phyloP scores from a whole-genome alignment of 1,140 invertebrate species.

The Arion vulgaris region DNA sequence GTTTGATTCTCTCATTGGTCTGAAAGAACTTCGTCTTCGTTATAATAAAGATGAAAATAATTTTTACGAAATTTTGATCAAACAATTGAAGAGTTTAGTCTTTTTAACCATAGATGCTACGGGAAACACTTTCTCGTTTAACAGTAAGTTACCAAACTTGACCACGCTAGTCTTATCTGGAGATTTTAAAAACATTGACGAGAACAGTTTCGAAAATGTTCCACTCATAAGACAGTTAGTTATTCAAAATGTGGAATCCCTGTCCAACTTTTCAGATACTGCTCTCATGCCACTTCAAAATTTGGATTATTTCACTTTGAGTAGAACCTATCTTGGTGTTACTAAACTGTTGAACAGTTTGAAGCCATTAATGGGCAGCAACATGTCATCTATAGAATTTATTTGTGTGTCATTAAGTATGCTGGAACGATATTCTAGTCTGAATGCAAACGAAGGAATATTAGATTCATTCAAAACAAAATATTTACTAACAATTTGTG shows the following conservation, averaged over 20 bases:
- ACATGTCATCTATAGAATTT: neutral
- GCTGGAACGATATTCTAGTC: neutral
- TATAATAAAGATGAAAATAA: neutral
- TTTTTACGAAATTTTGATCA: neutral
- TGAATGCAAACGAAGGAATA: neutral
- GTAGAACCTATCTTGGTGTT: neutral
- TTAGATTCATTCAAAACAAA: neutral
- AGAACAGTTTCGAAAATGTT: neutral
- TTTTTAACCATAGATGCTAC: neutral
- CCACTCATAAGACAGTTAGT: neutral
- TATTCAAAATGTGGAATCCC: neutral
- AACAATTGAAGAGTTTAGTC: neutral
- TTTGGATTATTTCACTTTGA: neutral
- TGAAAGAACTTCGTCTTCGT: neutral
- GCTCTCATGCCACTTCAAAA: neutral
- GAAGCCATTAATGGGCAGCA: neutral
- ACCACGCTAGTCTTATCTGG: neutral
- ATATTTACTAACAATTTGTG: slow-evolving; percentile 3
- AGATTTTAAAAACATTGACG: neutral
- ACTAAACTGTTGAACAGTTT: neutral
- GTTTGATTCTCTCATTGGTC: neutral
- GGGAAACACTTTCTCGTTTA: neutral
- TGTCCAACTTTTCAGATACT: neutral
- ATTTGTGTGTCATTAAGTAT: neutral
- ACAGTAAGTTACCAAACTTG: neutral